These are phyloP conservation scores for Hiodon alosoides DNA, from an alignment of 2,113 vertebrate genomes.

Conservation along the genomic window DNA sequence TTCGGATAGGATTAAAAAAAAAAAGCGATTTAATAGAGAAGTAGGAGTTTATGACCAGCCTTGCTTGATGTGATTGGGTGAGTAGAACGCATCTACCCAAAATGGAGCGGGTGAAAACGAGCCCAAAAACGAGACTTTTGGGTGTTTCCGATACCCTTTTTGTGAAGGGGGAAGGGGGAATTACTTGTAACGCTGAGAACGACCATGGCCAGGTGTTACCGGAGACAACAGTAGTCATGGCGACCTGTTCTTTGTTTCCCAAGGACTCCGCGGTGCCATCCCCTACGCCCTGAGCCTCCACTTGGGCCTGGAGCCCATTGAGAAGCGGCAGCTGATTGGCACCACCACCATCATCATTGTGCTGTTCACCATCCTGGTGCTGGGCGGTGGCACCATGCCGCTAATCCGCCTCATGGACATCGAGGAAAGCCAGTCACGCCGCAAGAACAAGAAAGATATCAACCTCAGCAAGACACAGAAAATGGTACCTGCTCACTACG, in stretches of 20 bases:
- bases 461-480: slow-evolving; percentile 97
- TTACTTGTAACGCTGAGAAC: no score
- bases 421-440: slow-evolving; percentile 78
- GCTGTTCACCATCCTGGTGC: slow-evolving; percentile 87
- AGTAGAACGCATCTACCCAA: background rate
- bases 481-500: slow-evolving; percentile 67
- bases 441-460: slow-evolving; percentile 83
- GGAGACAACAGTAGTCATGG: no score
- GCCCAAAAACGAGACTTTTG: background rate
- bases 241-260: no score
- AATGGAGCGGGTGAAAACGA: background rate
- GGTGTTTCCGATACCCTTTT: no score
- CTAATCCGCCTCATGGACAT: slow-evolving; percentile 93
- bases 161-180: no score
- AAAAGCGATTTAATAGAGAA: background rate
- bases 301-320: slow-evolving; percentile 87
- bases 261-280: slow-evolving; percentile 90
- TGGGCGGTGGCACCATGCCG: slow-evolving; percentile 93
- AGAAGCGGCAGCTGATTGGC: slow-evolving; percentile 93
- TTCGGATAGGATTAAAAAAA: background rate
- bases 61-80: background rate
- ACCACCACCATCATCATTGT: slow-evolving; percentile 97
- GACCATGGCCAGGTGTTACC: no score
- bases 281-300: slow-evolving; percentile 95
- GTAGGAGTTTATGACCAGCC: background rate